phyloP scores from a whole-genome alignment of 2,888 invertebrate species.

The Calliphora vomitoria region DNA sequence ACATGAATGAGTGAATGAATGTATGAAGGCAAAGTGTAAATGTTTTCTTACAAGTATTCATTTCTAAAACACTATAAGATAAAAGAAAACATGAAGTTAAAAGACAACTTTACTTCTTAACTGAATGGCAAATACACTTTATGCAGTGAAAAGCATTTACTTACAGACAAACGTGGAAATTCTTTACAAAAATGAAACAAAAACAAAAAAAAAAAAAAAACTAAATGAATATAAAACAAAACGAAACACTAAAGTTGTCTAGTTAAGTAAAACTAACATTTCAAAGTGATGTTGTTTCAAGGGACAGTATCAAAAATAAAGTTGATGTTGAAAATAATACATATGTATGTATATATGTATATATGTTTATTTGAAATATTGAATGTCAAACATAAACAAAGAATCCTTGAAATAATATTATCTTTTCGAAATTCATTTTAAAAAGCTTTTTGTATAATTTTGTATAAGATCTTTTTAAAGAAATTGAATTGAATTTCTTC shows the following conservation, averaged over 20 bases:
- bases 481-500: not conserved
- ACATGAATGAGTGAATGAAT: constrained; percentile 1
- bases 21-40: constrained; percentile 48
- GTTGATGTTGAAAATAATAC: not conserved
- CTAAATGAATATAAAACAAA: constrained; percentile 16
- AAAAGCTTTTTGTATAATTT: not conserved
- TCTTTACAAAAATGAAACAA: not conserved
- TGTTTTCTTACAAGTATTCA: constrained; percentile 37
- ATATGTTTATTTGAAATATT: not conserved
- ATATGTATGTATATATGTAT: not conserved
- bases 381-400: constrained; percentile 3
- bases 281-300: constrained; percentile 40
- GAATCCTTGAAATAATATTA: constrained; percentile 28
- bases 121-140: constrained; percentile 56
- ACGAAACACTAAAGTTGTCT: constrained; percentile 28
- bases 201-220: not conserved
- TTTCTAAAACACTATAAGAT: constrained; percentile 40
- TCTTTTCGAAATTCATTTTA: not conserved
- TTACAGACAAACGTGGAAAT: constrained; percentile 28
- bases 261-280: constrained; percentile 36
- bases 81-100: constrained; percentile 45
- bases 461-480: not conserved
- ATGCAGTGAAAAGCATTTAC: constrained; percentile 50
- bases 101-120: constrained; percentile 59
- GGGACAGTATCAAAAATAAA: constrained; percentile 17